These are phyloP conservation scores for Mechanitis messenoides DNA, from an alignment of 2,888 invertebrate genomes.

Conservation along the genomic window DNA sequence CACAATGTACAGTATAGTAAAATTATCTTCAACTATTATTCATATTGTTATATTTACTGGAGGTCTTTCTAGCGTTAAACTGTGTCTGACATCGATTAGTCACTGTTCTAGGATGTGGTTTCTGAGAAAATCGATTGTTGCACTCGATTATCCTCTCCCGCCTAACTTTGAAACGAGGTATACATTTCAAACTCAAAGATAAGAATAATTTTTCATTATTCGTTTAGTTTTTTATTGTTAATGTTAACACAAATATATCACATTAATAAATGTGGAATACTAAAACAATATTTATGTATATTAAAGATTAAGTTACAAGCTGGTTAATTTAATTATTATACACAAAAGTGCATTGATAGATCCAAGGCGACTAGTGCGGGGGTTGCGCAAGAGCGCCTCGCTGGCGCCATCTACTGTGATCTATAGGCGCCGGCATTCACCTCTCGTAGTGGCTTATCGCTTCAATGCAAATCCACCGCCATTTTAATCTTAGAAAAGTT, in stretches of 20 bases:
- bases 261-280: too few relatives aligned
- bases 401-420: slow-evolving; percentile 70
- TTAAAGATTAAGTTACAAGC: neutral
- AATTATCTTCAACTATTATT: neutral
- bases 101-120: slow-evolving; percentile 22
- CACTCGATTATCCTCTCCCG: slow-evolving; percentile 22
- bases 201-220: too few relatives aligned
- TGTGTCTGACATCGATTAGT: slow-evolving; percentile 25
- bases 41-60: slow-evolving; percentile 1
- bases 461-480: slow-evolving; percentile 61
- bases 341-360: slow-evolving; percentile 1
- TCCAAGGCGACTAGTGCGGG: slow-evolving; percentile 27
- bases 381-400: slow-evolving; percentile 51
- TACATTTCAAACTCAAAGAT: neutral
- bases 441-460: slow-evolving; percentile 52
- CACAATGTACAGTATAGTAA: neutral
- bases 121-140: slow-evolving; percentile 23
- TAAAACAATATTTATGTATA: too few relatives aligned
- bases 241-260: too few relatives aligned
- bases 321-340: neutral
- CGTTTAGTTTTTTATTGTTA: too few relatives aligned
- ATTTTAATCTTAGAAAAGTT: slow-evolving; percentile 48
- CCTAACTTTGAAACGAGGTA: slow-evolving; percentile 6
- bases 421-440: slow-evolving; percentile 54
- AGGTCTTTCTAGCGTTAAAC: slow-evolving; percentile 24